Conservation (phyloP, 2,797 vertebrate genomes). For the Merluccius polli region DNA sequence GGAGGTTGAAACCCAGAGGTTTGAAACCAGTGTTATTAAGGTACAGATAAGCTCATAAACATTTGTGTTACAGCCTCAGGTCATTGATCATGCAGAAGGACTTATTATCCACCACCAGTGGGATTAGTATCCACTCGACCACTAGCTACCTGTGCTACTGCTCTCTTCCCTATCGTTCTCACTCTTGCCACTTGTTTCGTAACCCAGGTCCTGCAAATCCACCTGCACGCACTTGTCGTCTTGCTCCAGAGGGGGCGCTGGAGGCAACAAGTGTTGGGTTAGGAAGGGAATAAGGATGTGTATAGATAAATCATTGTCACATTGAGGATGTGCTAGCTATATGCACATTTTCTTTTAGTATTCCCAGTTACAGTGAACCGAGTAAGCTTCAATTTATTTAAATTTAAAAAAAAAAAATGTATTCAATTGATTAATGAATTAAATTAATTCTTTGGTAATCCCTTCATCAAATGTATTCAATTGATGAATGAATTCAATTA, state of each 20-base stretch:
- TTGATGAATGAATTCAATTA: no score
- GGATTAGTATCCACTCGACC: conserved; percentile 61
- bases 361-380: not conserved
- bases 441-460: no score
- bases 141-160: conserved; percentile 76
- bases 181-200: conserved; percentile 73
- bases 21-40: not conserved
- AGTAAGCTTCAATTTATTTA: not conserved
- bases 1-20: not conserved
- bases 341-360: conserved; percentile 1
- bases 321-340: conserved; percentile 2
- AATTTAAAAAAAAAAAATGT: not conserved
- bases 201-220: conserved; percentile 73
- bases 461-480: no score
- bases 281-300: conserved; percentile 25
- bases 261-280: conserved; percentile 54
- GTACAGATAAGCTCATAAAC: not conserved
- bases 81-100: conserved; percentile 64
- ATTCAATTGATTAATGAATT: not conserved
- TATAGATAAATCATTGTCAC: not conserved
- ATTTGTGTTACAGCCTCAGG: conserved; percentile 26
- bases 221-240: conserved; percentile 75
- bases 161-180: conserved; percentile 76
- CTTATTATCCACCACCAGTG: conserved; percentile 23
- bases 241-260: conserved; percentile 69